Evolutionary conservation across 2,797 vertebrate species (phyloP), one percentile per base, ranked within the genome.

Genomic region (Clarias pachynema): DNA sequence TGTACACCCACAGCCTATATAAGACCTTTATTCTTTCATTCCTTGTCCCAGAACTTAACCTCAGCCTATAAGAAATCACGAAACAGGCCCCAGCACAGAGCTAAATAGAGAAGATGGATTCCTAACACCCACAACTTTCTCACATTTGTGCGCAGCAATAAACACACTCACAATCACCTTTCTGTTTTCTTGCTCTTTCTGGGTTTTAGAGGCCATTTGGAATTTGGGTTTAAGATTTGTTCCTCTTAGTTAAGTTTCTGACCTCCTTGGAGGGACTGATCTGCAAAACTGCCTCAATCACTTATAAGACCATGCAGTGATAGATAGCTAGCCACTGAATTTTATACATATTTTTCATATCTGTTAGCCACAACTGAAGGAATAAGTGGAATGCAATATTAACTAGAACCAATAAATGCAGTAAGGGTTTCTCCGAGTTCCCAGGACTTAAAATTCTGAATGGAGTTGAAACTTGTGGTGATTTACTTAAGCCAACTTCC

Each of bases 91-190:
- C 44, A 37, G 44, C 69, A 16, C 22, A 73, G 40, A 37, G 12
- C 56, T 73, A 53, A 85, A 57, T 34, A 37, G n/a, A 79, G n/a
- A 59, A n/a, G 75, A 84, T 80, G 24, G 68, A n/a, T 69, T 56
- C 37, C 84, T 63, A 65, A 68, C 74, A 5, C 73, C 53, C 62
- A 26, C 68, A 73, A 56, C 73, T 26, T 49, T 75, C 73, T 31
- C 73, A 56, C 24, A 56, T 74, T 74, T 74, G 37, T 73, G 34
- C 34, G 22, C 37, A 62, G 57, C 84, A 86, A 60, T 70, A 79
- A 75, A 85, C 74, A 85, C 73, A 40, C 53, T 70, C 37, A 81
- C 68, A 87, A 59, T 72, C 82, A 84, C 40, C 62, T 84, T 57
- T 75, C 73, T 83, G 62, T 83, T 78, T 66, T 82, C 20, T 16